These are phyloP conservation scores for Eptesicus fuscus DNA, from an alignment of 2,113 vertebrate species.

Conservation along the genomic window DNA sequence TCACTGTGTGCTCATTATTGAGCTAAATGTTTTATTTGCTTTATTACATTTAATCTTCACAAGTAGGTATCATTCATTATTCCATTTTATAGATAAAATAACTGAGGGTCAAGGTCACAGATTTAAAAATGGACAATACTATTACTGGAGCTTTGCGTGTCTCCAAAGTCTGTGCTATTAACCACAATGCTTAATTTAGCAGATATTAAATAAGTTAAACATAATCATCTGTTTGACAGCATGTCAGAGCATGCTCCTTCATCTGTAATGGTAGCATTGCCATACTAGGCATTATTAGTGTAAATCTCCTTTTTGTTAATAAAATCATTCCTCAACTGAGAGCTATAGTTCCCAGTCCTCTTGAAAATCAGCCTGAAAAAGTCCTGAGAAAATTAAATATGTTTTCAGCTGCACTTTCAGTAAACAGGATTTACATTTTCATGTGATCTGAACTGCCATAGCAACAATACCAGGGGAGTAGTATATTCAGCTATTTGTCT, in stretches of 20 bases:
- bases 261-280: neutral
- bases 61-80: neutral
- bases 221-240: neutral
- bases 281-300: neutral
- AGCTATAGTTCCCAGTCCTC: neutral
- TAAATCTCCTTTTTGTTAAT: conserved; percentile 11
- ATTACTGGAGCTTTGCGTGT: neutral
- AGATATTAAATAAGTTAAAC: neutral
- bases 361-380: conserved; percentile 23
- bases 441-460: neutral
- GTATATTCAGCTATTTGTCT: neutral
- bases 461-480: neutral
- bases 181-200: neutral
- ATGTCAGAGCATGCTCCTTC: neutral
- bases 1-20: neutral
- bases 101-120: neutral
- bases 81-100: conserved; percentile 15
- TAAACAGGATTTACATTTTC: neutral
- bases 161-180: neutral
- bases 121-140: neutral
- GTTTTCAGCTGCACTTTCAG: conserved; percentile 14
- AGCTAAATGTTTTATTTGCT: neutral
- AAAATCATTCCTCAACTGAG: neutral
- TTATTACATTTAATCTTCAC: neutral
- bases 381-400: neutral